Percentiles rank a stretch among this genome's conserved stretches.
phyloP scores from a whole-genome alignment of 2,888 invertebrate species.

The Rhingia rostrata region DNA sequence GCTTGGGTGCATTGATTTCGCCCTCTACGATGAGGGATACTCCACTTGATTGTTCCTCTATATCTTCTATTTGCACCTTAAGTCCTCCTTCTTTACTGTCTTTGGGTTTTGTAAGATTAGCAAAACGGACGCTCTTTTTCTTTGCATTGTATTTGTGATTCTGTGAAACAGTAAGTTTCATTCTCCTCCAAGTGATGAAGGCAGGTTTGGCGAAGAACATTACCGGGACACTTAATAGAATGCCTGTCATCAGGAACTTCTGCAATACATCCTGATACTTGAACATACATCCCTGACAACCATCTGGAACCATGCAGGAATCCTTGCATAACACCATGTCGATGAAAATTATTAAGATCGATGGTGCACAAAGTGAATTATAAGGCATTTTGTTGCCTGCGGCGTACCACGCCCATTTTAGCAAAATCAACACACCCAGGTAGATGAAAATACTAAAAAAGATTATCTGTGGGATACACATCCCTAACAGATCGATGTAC shows the following conservation, averaged over 20 bases:
- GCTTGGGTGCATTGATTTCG: conserved; percentile 84
- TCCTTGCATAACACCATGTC: conserved; percentile 89
- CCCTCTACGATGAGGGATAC: background rate
- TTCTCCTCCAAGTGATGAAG: conserved; percentile 85
- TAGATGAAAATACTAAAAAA: conserved; percentile 95
- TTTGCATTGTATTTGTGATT: background rate
- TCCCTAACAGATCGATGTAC: conserved; percentile 87
- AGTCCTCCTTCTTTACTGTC: conserved; percentile 1
- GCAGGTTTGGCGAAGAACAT: conserved; percentile 96
- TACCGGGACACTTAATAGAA: conserved; percentile 92
- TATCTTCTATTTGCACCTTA: background rate
- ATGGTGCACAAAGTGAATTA: conserved; percentile 87
- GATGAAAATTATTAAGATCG: conserved; percentile 89
- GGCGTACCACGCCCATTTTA: conserved; percentile 92
- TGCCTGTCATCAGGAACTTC: conserved; percentile 89
- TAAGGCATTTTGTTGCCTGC: conserved; percentile 81
- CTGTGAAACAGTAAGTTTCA: background rate
- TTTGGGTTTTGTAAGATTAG: background rate
- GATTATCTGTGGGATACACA: conserved; percentile 94
- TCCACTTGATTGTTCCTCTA: conserved; percentile 3
- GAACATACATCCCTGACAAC: conserved; percentile 87
- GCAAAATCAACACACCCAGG: conserved; percentile 93
- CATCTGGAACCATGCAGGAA: conserved; percentile 76
- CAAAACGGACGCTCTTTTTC: background rate
- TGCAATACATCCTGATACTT: conserved; percentile 88